These are phyloP conservation scores for Aleiodes alternator DNA, from an alignment of 2,888 invertebrate species.

Conservation along the genomic window DNA sequence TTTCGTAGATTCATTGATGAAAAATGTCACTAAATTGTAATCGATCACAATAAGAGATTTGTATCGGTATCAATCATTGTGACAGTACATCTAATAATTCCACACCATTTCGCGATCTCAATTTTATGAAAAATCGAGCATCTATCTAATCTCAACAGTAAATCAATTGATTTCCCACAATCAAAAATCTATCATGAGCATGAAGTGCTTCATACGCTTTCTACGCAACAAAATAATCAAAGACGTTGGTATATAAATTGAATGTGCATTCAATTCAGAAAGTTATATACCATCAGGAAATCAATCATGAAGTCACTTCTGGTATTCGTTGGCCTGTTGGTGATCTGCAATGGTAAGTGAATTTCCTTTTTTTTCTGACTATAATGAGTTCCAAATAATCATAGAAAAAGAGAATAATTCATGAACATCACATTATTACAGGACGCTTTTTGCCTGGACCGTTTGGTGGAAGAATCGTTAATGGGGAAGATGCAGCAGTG, in stretches of 20 bases:
- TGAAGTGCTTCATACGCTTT: too few species aligned
- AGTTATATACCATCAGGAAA: background rate
- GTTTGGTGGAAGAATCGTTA: slow-evolving; percentile 45
- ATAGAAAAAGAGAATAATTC: slow-evolving; percentile 1
- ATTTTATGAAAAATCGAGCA: too few species aligned
- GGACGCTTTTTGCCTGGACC: slow-evolving; percentile 41
- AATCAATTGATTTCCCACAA: too few species aligned
- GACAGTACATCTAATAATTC: too few species aligned
- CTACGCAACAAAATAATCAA: background rate
- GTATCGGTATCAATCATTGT: too few species aligned
- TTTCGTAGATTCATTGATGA: too few species aligned
- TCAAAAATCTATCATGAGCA: too few species aligned
- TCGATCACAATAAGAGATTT: too few species aligned
- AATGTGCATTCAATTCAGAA: slow-evolving; percentile 2
- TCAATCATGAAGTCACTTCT: slow-evolving; percentile 27
- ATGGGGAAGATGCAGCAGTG: slow-evolving; percentile 57
- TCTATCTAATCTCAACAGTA: too few species aligned
- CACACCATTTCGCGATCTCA: too few species aligned
- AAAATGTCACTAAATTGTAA: too few species aligned
- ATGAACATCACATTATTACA: slow-evolving; percentile 6
- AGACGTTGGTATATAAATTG: slow-evolving; percentile 24
- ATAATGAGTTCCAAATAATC: background rate
- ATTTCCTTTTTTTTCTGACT: background rate
- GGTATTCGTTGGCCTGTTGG: background rate
- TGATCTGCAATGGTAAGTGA: slow-evolving; percentile 13